Base-by-base conservation (phyloP, 2,113 vertebrate genomes). In the Neogobius melanostomus region DNA sequence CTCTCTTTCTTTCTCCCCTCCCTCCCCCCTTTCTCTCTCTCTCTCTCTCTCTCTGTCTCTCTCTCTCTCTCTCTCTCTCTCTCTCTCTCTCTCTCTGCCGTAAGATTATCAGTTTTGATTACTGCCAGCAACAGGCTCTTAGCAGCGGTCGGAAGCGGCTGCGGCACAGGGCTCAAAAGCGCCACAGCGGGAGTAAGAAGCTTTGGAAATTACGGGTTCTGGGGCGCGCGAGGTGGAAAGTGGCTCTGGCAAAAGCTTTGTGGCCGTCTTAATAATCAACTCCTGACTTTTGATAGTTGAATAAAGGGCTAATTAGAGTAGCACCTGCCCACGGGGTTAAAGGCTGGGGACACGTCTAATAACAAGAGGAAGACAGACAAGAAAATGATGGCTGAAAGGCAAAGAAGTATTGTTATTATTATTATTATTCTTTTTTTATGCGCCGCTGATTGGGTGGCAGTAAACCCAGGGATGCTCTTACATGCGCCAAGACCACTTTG, bases 251-350 rank as follows among this genome's bases (percentile, higher is more conserved):
- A 75, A 95, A 36, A 92, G 94, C 94, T 96, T 96, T 94, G 94
- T 91, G 92, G 93, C 84, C 95, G 95, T 97, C 97, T 36, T 36
- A 36, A 36, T 99, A 99, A 99, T 99, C 96, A 98, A 95, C 95
- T 95, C 88, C 95, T 95, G 95, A 97, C 96, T 97, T 98, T 97
- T 98, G 95, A 98, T 98, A 96, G 96, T 97, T 96, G 97, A 98
- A 98, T 97, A 99, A 98, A 96, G 28, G 96, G 96, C 95, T 98
- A 98, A 99, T 99, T 98, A 98, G 95, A 95, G 95, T 96, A 94
- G 95, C 96, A 98, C 97, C 96, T 99, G 97, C 97, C 96, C 95
- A 93, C 94, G 88, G 91, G 95, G 94, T 95, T 93, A 92, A 92
- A 94, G 92, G 95, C 92, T 84, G 90, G 95, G 94, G 94, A 56